These are phyloP conservation scores for Beris morrisii DNA, from an alignment of 2,888 invertebrate genomes.

Conservation along the genomic window DNA sequence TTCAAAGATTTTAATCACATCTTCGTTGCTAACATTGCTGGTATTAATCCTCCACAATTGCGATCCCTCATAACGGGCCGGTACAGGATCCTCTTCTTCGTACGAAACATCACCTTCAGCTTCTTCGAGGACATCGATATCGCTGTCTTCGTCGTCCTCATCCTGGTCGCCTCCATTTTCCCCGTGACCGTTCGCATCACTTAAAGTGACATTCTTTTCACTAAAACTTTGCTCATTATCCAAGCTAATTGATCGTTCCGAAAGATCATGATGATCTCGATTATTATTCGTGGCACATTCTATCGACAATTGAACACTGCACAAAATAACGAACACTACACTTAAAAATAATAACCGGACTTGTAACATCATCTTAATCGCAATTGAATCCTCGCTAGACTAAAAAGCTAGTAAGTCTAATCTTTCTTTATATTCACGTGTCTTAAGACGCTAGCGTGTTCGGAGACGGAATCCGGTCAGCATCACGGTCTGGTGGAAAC, in stretches of 20 bases:
- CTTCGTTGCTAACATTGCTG: conserved; percentile 22
- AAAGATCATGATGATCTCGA: not conserved
- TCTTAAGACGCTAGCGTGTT: not conserved
- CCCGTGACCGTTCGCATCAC: not conserved
- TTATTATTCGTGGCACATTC: conserved; percentile 13
- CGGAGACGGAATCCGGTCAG: conserved; percentile 24
- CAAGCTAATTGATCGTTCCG: not conserved
- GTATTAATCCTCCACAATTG: conserved; percentile 71
- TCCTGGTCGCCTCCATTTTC: not conserved
- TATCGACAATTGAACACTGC: conserved; percentile 3
- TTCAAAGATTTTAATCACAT: conserved; percentile 20
- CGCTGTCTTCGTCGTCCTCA: not conserved
- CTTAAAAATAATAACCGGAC: conserved; percentile 16
- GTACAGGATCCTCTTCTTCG: not conserved
- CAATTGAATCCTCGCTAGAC: conserved; percentile 17
- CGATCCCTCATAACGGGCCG: conserved; percentile 57
- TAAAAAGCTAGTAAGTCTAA: conserved; percentile 4
- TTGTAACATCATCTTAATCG: conserved; percentile 10
- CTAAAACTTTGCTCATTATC: not conserved
- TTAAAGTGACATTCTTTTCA: not conserved
- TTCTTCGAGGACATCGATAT: conserved; percentile 4
- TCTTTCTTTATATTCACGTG: not conserved
- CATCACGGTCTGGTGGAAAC: conserved; percentile 23
- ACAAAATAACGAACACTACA: conserved; percentile 24
- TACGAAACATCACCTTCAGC: conserved; percentile 12